Percentiles rank a stretch among this genome's conserved stretches.
Conservation (phyloP, 2,797 vertebrate species). For the Ctenochaetus hawaiiensis region DNA sequence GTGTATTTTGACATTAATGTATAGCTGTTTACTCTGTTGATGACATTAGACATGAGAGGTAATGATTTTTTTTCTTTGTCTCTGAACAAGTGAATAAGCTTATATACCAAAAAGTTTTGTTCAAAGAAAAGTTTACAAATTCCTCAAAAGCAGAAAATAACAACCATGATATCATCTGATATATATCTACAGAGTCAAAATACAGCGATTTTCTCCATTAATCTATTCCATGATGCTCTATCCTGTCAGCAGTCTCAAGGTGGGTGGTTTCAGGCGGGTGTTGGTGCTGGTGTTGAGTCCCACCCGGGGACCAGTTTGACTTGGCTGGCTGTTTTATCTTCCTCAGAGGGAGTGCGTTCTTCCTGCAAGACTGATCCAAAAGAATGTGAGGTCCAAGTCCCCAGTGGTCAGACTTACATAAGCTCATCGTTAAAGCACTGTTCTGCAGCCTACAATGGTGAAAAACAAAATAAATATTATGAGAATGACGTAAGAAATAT, state of each 20-base stretch:
- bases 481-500: constrained; percentile 54
- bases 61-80: not conserved
- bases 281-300: constrained; percentile 51
- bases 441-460: constrained; percentile 28
- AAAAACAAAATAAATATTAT: constrained; percentile 48
- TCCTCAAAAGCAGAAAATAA: not conserved
- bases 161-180: not conserved
- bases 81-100: not conserved
- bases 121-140: not conserved
- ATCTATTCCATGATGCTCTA: constrained; percentile 17
- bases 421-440: constrained; percentile 14
- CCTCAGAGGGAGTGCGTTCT: constrained; percentile 53
- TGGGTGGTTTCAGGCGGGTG: constrained; percentile 63
- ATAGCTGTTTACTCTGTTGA: not conserved
- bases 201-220: not conserved
- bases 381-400: constrained; percentile 58
- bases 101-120: not conserved
- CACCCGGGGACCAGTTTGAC: constrained; percentile 58
- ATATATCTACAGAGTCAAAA: constrained; percentile 7
- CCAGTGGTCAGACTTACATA: constrained; percentile 54
- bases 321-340: constrained; percentile 62
- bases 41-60: too few species aligned
- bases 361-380: constrained; percentile 59
- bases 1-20: not conserved
- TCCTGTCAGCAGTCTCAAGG: constrained; percentile 48